Percentiles rank a stretch among this genome's conserved stretches.
Conservation (phyloP, 2,888 invertebrate species). For the Creontiades dilutus region DNA sequence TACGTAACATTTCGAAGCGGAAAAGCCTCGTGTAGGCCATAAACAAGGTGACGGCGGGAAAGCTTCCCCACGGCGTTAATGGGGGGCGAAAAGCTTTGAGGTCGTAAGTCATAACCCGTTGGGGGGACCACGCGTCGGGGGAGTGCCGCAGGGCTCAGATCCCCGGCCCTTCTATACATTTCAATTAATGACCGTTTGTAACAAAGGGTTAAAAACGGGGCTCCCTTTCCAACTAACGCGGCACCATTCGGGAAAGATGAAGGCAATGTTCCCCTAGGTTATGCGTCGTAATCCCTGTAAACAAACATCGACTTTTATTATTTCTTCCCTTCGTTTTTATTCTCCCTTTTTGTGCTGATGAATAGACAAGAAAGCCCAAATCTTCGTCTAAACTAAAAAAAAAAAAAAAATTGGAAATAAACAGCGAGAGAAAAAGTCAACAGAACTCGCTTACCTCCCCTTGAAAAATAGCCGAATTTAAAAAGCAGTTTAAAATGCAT, state of each 20-base stretch:
- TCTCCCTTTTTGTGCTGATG: background rate
- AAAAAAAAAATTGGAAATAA: background rate
- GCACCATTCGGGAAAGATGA: background rate
- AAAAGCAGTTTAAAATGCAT: background rate
- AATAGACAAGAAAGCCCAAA: background rate
- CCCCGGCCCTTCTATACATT: constrained; percentile 13
- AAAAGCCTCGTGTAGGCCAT: constrained; percentile 15
- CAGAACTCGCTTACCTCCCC: background rate
- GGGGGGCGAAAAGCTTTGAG: constrained; percentile 21
- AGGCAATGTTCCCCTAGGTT: constrained; percentile 1
- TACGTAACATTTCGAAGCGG: background rate
- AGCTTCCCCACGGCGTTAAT: constrained; percentile 14
- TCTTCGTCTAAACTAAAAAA: background rate
- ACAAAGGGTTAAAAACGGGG: constrained; percentile 29
- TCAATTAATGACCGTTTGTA: constrained; percentile 41
- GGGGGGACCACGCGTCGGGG: background rate
- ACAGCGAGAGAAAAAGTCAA: too few species aligned
- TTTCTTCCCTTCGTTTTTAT: background rate
- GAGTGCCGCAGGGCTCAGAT: background rate
- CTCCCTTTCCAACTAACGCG: background rate
- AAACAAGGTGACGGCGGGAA: constrained; percentile 1
- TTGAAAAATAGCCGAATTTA: background rate
- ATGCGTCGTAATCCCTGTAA: background rate
- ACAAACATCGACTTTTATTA: background rate
- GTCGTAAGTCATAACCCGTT: constrained; percentile 23